A percentile compares a stretch with the other conserved stretches of the same genome.
Evolutionary conservation across 2,888 invertebrate species (phyloP).

Genomic region (Anoplius nigerrimus): DNA sequence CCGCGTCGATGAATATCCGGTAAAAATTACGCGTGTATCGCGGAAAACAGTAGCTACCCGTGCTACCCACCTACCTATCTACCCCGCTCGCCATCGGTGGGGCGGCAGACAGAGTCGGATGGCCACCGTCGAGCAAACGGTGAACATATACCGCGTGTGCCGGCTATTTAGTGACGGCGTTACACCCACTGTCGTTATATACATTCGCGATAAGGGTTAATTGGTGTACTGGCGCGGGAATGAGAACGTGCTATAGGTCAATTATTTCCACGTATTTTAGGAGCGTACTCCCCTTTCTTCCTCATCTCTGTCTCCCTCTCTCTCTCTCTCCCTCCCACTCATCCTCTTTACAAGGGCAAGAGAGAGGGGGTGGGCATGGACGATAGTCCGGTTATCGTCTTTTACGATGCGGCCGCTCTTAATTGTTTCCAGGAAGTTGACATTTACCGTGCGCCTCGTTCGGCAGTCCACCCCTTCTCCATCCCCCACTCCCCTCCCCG

Average conservation of each 20-base stretch:
- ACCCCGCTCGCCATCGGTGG: background rate
- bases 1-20: constrained; percentile 38
- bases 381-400: constrained; percentile 51
- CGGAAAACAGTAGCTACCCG: constrained; percentile 22
- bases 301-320: too few relatives aligned
- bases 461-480: background rate
- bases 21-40: constrained; percentile 34
- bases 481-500: constrained; percentile 6
- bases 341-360: too few relatives aligned
- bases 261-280: constrained; percentile 63
- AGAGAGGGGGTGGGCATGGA: constrained; percentile 3
- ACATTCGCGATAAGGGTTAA: constrained; percentile 60
- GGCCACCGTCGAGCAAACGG: constrained; percentile 21
- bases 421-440: constrained; percentile 56
- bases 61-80: too few relatives aligned
- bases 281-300: too few relatives aligned
- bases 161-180: constrained; percentile 54
- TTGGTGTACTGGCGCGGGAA: constrained; percentile 45
- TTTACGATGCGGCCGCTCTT: constrained; percentile 47
- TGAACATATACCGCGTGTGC: constrained; percentile 28
- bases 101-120: background rate
- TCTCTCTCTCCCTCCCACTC: too few relatives aligned
- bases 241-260: constrained; percentile 52
- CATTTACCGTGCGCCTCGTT: constrained; percentile 40
- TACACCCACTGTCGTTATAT: constrained; percentile 49